phyloP scores from a whole-genome alignment of 2,888 invertebrate species.

The Hirtodrosophila duncani region DNA sequence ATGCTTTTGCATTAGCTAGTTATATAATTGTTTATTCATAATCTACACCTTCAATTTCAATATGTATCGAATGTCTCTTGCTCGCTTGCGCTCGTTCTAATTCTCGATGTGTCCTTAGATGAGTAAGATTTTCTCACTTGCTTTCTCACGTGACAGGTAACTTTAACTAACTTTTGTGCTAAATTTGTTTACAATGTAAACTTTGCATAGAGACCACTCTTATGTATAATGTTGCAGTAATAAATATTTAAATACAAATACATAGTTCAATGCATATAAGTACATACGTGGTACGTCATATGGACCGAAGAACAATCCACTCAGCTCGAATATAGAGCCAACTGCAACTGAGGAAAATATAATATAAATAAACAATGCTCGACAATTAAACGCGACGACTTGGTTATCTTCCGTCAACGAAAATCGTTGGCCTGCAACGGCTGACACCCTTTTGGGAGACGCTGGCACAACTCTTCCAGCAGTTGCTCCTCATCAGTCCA shows the following conservation, averaged over 20 bases:
- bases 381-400: slow-evolving; percentile 14
- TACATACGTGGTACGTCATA: slow-evolving; percentile 6
- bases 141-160: slow-evolving; percentile 8
- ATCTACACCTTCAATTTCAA: too few relatives aligned
- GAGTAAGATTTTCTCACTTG: slow-evolving; percentile 10
- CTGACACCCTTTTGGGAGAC: slow-evolving; percentile 44
- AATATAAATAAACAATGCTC: slow-evolving; percentile 40
- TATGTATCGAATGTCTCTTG: too few relatives aligned
- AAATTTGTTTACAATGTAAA: slow-evolving; percentile 64
- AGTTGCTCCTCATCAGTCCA: slow-evolving; percentile 21
- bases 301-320: slow-evolving; percentile 25
- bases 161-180: slow-evolving; percentile 64
- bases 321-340: slow-evolving; percentile 51
- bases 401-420: slow-evolving; percentile 2
- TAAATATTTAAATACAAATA: slow-evolving; percentile 30
- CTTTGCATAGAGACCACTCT: slow-evolving; percentile 40
- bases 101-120: too few relatives aligned
- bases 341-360: slow-evolving; percentile 22
- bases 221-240: slow-evolving; percentile 46
- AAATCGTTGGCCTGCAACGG: slow-evolving; percentile 47
- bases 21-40: too few relatives aligned
- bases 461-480: slow-evolving; percentile 5
- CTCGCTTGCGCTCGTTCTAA: too few relatives aligned
- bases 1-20: too few relatives aligned
- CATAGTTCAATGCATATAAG: slow-evolving; percentile 12